Percentiles rank a stretch among this genome's conserved stretches.
These are phyloP conservation scores for Rhinogobius similis DNA, from an alignment of 2,113 vertebrate species.

Conservation along the genomic window DNA sequence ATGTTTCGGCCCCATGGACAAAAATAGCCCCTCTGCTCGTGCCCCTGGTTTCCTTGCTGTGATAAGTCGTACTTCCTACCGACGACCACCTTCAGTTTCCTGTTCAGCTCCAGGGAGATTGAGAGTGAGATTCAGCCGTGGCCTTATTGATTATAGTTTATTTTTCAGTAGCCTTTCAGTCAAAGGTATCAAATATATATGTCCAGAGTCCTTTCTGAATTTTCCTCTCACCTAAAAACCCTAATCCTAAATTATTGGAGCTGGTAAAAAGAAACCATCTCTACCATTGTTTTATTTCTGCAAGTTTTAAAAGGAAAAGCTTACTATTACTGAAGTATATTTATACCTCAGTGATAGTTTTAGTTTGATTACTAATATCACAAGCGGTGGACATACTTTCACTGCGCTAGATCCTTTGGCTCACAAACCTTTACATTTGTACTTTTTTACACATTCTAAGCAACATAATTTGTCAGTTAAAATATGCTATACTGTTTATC, in stretches of 20 bases:
- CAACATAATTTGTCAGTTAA: no score
- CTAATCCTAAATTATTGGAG: background rate
- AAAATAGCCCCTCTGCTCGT: constrained; percentile 68
- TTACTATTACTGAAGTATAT: no score
- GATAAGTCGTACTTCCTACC: constrained; percentile 45
- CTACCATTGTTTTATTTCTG: no score
- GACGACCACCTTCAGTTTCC: background rate
- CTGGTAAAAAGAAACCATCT: background rate
- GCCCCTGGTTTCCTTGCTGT: constrained; percentile 41
- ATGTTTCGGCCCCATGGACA: constrained; percentile 63
- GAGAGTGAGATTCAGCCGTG: background rate
- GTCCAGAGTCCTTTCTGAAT: background rate
- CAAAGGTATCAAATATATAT: background rate
- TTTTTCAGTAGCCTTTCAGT: no score
- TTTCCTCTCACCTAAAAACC: no score
- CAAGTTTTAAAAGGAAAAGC: no score
- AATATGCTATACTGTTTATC: background rate
- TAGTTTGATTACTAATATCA: no score
- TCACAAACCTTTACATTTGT: no score
- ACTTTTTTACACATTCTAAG: no score
- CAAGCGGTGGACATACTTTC: no score
- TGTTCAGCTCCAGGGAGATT: background rate
- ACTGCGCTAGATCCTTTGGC: no score
- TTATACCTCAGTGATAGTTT: no score
- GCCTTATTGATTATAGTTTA: background rate